Base-by-base conservation (phyloP, 2,113 vertebrate genomes). In the Corythaixoides concolor region DNA sequence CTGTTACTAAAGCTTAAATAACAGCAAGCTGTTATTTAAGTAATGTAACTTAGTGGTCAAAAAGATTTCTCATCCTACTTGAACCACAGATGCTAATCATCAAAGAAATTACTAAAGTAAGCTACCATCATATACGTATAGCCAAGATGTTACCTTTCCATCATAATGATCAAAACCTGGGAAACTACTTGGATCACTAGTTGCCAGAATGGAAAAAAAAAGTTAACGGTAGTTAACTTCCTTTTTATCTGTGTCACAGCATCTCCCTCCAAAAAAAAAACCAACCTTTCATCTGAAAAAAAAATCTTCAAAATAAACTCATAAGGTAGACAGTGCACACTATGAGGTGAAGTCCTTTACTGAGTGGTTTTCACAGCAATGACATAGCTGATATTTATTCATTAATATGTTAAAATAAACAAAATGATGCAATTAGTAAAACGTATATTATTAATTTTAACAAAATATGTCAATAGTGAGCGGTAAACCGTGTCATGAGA, bases 281-380 rank as follows among this genome's bases (percentile, higher is more conserved):
- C n/a, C n/a, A n/a, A 26, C 16, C 6, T 33, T 82, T 35, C 6
- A n/a, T 79, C 35, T 87, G 15, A 62, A 68, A 81, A 90, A 88
- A 47, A 17, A 72, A 9, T 74, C 6, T 63, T 87, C 69, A 52
- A 82, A 94, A 63, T 79, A 52, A 28, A 93, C 20, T 90, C 68
- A 70, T 76, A 68, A 64, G 24, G 12, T 55, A 78, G 50, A 88
- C 58, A 64, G 47, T 27, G 9, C 75, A 52, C 5, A 2, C 45
- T 78, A 80, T 74, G 81, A 90, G 10, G 22, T 91, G 6, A 89
- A 70, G 75, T 90, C 11, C 45, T 94, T 93, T 74, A 66, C 66
- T 89, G 66, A 91, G 63, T 32, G 45, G 26, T 70, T 96, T 93
- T 93, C 33, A 94, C 84, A 93, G 53, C 16, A 73, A 35, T 62